Base-by-base conservation (phyloP, 2,113 vertebrate species). In the Reinhardtius hippoglossoides region DNA sequence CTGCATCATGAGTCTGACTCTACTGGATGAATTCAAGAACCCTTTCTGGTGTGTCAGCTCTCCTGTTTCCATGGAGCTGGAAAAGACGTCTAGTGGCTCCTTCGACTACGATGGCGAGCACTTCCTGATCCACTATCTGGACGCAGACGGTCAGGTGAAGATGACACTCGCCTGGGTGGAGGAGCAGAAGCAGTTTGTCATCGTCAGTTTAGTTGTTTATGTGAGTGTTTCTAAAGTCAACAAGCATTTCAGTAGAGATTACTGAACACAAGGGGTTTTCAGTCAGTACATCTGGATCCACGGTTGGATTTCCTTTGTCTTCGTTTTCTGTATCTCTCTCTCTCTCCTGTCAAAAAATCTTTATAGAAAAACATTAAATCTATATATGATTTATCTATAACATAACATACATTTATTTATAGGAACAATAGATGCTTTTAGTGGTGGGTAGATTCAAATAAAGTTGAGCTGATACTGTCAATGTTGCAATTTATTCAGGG, bases 31-130 rank as follows among this genome's bases (percentile, higher is more conserved):
- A 73, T 88, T 87, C 52, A 78, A 61, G 31, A 82, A 82, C 6
- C 92, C 92, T 13, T 92, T 95, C 70, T 94, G 92, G 92, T 95
- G 92, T 42, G 70, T 94, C 69, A 84, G 80, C 78, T 86, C 91
- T 16, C 90, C 92, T 0, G 77, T 95, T 26, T 72, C 83, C 64
- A 67, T 92, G 64, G 23, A 54, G 62, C 69, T 9, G 14, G 72
- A 84, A 18, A 24, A 82, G 8, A 26, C 35, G 0, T 4, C 64
- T 0, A 46, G 44, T 16, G 42, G 63, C 16, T 86, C 57, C 6
- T 94, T 89, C 20, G 88, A 92, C 80, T 88, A 88, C 10, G 62
- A 82, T 2, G 87, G 90, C 1, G 78, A 94, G 21, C 68, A 84
- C 70, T 92, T 85, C 71, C 69, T 75, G 3, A 80, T 94, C 46